These are phyloP conservation scores for Valencia hispanica DNA, from an alignment of 2,797 vertebrate genomes.

Conservation along the genomic window DNA sequence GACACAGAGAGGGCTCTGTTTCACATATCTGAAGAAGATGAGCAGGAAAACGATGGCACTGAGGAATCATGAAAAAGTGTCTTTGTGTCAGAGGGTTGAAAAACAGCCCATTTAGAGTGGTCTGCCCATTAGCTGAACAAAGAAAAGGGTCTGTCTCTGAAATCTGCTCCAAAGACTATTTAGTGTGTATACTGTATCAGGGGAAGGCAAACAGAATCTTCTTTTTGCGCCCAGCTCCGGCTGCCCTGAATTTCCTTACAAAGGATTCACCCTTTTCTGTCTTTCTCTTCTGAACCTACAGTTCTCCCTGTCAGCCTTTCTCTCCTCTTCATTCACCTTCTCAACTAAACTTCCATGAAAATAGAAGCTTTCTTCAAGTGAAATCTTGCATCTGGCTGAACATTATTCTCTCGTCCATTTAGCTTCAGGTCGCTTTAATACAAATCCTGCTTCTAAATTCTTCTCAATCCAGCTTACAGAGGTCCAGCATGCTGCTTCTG, in stretches of 20 bases:
- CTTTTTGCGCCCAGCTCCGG: slow-evolving; percentile 62
- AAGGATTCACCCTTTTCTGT: slow-evolving; percentile 69
- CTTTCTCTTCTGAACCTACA: slow-evolving; percentile 59
- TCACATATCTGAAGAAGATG: slow-evolving; percentile 76
- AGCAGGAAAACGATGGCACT: slow-evolving; percentile 78
- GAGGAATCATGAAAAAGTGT: slow-evolving; percentile 82
- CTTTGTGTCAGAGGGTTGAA: slow-evolving; percentile 83
- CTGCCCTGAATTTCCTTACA: slow-evolving; percentile 65
- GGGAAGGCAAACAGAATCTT: slow-evolving; percentile 77
- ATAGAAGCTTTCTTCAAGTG: slow-evolving; percentile 45
- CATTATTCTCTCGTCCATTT: slow-evolving; percentile 30
- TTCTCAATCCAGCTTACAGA: slow-evolving; percentile 43
- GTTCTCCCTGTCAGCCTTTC: slow-evolving; percentile 54
- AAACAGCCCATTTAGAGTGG: slow-evolving; percentile 81
- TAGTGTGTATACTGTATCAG: slow-evolving; percentile 80
- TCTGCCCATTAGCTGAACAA: slow-evolving; percentile 80
- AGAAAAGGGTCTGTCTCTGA: slow-evolving; percentile 77
- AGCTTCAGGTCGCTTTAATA: slow-evolving; percentile 40
- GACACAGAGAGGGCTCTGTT: slow-evolving; percentile 80
- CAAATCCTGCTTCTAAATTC: slow-evolving; percentile 33
- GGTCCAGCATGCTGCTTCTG: slow-evolving; percentile 44
- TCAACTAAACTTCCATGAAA: slow-evolving; percentile 59
- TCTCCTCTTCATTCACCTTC: slow-evolving; percentile 61
- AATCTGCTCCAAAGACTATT: slow-evolving; percentile 79
- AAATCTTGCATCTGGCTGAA: slow-evolving; percentile 31